Conservation (phyloP, 2,797 vertebrate genomes). For the Mycteria americana region DNA sequence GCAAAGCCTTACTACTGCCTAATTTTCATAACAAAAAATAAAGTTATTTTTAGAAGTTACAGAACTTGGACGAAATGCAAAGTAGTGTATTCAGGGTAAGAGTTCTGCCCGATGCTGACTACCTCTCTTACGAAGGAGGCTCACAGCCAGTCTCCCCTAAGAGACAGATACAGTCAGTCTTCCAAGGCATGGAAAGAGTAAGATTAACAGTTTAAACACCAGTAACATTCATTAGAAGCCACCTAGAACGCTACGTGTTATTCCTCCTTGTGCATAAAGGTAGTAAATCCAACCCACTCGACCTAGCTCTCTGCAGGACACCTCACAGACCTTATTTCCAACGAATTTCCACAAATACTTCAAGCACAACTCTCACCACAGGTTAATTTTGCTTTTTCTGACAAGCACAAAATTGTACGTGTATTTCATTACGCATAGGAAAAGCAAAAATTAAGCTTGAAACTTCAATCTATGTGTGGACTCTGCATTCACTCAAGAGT, state of each 20-base stretch:
- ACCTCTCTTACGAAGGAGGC: not conserved
- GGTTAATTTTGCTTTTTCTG: not conserved
- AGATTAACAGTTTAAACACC: not conserved
- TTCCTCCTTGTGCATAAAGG: not conserved
- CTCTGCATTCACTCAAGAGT: not conserved
- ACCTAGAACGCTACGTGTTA: fast-evolving
- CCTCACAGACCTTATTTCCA: not conserved
- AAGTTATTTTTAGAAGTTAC: not conserved
- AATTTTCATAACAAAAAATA: not conserved
- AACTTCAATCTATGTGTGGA: not conserved
- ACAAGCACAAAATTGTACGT: not conserved
- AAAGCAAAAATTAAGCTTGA: not conserved
- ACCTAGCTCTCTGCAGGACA: not conserved
- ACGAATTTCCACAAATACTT: not conserved
- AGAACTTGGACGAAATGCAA: not conserved
- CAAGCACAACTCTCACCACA: not conserved
- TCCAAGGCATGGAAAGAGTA: not conserved
- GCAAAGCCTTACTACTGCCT: not conserved
- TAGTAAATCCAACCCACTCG: not conserved
- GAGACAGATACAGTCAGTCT: not conserved
- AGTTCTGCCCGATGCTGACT: not conserved
- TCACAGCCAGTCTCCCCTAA: not conserved
- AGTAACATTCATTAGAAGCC: not conserved
- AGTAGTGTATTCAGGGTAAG: not conserved
- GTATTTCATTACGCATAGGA: not conserved